Evolutionary conservation across 2,888 invertebrate genomes (phyloP), one percentile per base, ranked within the genome.

Genomic region (Rhagonycha fulva): DNA sequence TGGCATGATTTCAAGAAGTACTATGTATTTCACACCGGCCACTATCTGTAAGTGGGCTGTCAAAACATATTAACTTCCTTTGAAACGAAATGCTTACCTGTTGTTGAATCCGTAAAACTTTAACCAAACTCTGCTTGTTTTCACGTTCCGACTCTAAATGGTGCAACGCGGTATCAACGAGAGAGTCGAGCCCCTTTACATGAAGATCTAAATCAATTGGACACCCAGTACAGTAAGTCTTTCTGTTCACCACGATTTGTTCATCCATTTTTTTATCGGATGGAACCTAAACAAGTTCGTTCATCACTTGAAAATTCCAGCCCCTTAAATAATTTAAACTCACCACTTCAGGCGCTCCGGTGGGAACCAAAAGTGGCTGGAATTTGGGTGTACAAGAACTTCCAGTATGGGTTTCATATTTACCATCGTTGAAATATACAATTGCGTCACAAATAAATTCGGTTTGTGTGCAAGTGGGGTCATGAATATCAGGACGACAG

Each of bases 21-120:
- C 83, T 70, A 89, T 89, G 82, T 91, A 93, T 79, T 91, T 89
- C 19, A 92, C 88, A 14, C 92, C 92, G 81, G 90, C 89, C 14
- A 91, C 91, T 4, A 92, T 89, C 91, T 92, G 87, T 70, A 87
- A 88, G 70, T 12, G 63, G 2, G 11, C 19, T 63, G 10, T 62
- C 24, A 61, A 9, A 71, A 62, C 1, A 19, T 14, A 12, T 60
- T 19, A 19, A 60, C 9, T 30, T 14, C 3, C 2, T n/a, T 14
- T 14, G 2, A 7, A 28, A 26, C 3, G 9, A 26, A 10, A 11
- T 9, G 28, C 30, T 89, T 77, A 91, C 91, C 87, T 91, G 91
- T 83, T 90, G 87, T 82, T 91, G 90, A 1, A 92, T 88, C 70
- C 89, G 88, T 14, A 90, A 76, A 19, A 92, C 87, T 76, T 87